These are phyloP conservation scores for Drosophila pseudoobscura DNA, from an alignment of 1,140 invertebrate genomes.

Conservation along the genomic window DNA sequence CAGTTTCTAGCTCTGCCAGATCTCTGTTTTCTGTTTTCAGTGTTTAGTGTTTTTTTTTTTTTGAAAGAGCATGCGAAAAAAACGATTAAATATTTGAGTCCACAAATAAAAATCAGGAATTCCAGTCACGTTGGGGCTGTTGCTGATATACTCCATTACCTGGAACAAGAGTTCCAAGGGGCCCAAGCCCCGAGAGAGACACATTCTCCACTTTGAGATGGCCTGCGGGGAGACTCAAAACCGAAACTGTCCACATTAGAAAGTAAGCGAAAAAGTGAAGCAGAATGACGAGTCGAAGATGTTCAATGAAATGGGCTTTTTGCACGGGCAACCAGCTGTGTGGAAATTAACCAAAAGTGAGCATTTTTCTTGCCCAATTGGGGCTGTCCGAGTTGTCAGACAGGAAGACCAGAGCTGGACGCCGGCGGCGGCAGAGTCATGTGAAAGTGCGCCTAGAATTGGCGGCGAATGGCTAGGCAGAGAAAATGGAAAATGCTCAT, in stretches of 20 bases:
- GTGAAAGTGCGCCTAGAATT: conserved; percentile 70
- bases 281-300: conserved; percentile 63
- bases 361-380: conserved; percentile 75
- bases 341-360: conserved; percentile 78
- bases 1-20: too few relatives aligned
- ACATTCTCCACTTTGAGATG: conserved; percentile 4
- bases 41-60: too few relatives aligned
- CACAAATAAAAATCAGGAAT: conserved; percentile 54
- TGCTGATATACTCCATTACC: conserved; percentile 42
- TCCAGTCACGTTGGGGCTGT: conserved; percentile 54
- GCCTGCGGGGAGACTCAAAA: conserved; percentile 27
- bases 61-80: conserved; percentile 28
- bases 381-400: conserved; percentile 69
- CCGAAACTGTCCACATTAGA: conserved; percentile 58
- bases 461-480: conserved; percentile 18
- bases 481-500: conserved; percentile 62
- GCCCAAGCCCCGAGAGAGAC: conserved; percentile 23
- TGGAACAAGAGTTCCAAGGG: conserved; percentile 15
- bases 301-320: conserved; percentile 62
- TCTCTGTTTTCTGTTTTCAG: too few relatives aligned
- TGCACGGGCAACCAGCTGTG: conserved; percentile 30
- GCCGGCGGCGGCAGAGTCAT: conserved; percentile 23
- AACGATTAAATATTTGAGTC: conserved; percentile 26
- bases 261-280: conserved; percentile 55
- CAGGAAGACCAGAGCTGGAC: conserved; percentile 53